Conservation (phyloP, 35 echinoderm and acorn worm genomes). For the Acanthaster planci region DNA sequence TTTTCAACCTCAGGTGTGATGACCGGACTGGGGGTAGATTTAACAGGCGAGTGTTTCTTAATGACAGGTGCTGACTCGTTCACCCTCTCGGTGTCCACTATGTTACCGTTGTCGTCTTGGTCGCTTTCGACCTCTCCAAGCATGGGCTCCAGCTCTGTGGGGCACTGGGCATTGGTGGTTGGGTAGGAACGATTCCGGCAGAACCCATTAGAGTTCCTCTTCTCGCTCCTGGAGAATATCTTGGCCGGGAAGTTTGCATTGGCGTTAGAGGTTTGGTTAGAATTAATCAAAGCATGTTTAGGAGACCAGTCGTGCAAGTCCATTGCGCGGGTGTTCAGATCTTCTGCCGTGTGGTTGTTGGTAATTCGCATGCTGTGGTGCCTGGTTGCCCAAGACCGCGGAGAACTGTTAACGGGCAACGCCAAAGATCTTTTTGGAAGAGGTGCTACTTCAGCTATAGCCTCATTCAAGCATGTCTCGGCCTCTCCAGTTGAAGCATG, state of each 20-base stretch:
- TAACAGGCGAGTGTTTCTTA: not conserved
- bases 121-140: slow-evolving; percentile 33
- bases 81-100: not conserved
- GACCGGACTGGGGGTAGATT: not conserved
- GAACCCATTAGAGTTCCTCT: slow-evolving; percentile 10
- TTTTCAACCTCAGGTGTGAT: not conserved
- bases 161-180: slow-evolving; percentile 17
- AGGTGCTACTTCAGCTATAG: not conserved
- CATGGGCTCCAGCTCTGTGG: slow-evolving; percentile 66
- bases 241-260: slow-evolving; percentile 4
- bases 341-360: not conserved
- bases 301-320: slow-evolving; percentile 21
- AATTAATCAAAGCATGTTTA: not conserved
- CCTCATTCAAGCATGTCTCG: not conserved
- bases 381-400: slow-evolving; percentile 12
- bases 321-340: slow-evolving; percentile 11
- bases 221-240: slow-evolving; percentile 6
- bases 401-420: slow-evolving; percentile 33
- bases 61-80: slow-evolving; percentile 9
- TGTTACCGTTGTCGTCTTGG: slow-evolving; percentile 18
- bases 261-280: not conserved
- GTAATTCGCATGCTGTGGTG: slow-evolving; percentile 26
- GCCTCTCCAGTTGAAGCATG: slow-evolving; percentile 11
- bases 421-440: slow-evolving; percentile 15
- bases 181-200: slow-evolving; percentile 9